Conservation (phyloP, 2,113 vertebrate species). For the Bujurquina vittata region DNA sequence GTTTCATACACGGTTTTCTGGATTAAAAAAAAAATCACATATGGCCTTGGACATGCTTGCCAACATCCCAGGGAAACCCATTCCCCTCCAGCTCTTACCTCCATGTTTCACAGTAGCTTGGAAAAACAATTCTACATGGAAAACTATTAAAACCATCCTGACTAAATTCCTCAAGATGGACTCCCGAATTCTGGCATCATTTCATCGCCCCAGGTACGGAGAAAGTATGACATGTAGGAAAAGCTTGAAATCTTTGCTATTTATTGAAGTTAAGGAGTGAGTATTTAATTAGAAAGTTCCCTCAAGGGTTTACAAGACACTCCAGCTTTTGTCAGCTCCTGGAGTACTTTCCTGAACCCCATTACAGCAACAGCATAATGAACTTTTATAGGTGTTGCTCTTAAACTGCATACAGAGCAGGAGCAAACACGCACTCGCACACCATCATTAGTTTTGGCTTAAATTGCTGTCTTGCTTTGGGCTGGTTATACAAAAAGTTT, state of each 20-base stretch:
- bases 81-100: constrained; percentile 54
- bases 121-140: constrained; percentile 78
- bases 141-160: constrained; percentile 78
- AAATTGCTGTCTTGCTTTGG: constrained; percentile 51
- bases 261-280: constrained; percentile 65
- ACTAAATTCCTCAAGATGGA: constrained; percentile 74
- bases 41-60: constrained; percentile 56
- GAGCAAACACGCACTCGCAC: constrained; percentile 66
- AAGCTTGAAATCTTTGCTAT: constrained; percentile 64
- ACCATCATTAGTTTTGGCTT: constrained; percentile 72
- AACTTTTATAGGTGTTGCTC: constrained; percentile 77
- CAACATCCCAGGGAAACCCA: constrained; percentile 77
- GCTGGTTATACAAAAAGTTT: constrained; percentile 54
- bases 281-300: constrained; percentile 76
- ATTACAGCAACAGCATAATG: constrained; percentile 76
- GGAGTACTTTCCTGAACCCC: constrained; percentile 72
- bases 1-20: constrained; percentile 38
- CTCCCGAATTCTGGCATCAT: constrained; percentile 72
- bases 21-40: constrained; percentile 51
- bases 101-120: constrained; percentile 75
- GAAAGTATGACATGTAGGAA: constrained; percentile 78
- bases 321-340: constrained; percentile 70
- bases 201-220: constrained; percentile 70
- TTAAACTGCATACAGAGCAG: constrained; percentile 69
- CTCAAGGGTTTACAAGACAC: constrained; percentile 72